Conservation (phyloP, 2,888 invertebrate genomes). For the Allygus modestus region DNA sequence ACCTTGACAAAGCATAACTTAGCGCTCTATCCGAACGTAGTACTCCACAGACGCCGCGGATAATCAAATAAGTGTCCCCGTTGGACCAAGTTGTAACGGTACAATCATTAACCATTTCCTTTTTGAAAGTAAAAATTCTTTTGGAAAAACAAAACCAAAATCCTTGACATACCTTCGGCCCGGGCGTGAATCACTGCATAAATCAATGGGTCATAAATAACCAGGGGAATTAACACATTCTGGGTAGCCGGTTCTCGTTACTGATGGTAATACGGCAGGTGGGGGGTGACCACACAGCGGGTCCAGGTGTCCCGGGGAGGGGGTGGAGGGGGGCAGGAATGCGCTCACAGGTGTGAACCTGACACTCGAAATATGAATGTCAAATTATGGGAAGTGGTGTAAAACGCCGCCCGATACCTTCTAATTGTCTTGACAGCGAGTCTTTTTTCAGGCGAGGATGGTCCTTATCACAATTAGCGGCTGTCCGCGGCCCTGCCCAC, state of each 20-base stretch:
- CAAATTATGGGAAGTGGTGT: constrained; percentile 65
- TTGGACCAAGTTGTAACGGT: too few relatives aligned
- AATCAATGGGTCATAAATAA: constrained; percentile 49
- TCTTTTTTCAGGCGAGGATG: neutral
- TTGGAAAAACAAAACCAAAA: constrained; percentile 1
- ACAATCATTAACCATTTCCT: too few relatives aligned
- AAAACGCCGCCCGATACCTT: constrained; percentile 9
- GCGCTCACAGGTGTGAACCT: constrained; percentile 55
- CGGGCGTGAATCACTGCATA: constrained; percentile 6
- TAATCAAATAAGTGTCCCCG: too few relatives aligned
- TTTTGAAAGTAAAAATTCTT: too few relatives aligned
- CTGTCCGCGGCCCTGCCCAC: neutral
- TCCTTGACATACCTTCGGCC: neutral
- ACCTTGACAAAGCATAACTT: too few relatives aligned
- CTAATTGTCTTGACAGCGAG: constrained; percentile 32
- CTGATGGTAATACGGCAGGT: constrained; percentile 38
- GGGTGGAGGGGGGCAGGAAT: constrained; percentile 46
- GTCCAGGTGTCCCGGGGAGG: constrained; percentile 37
- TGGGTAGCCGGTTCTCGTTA: constrained; percentile 32
- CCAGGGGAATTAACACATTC: constrained; percentile 43
- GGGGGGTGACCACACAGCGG: constrained; percentile 50
- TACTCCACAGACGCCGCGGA: too few relatives aligned
- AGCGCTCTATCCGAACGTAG: too few relatives aligned
- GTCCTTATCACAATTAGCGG: constrained; percentile 28
- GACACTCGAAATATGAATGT: constrained; percentile 65